Conservation (phyloP, 2,797 vertebrate genomes). For the Sebastiscus tertius region DNA sequence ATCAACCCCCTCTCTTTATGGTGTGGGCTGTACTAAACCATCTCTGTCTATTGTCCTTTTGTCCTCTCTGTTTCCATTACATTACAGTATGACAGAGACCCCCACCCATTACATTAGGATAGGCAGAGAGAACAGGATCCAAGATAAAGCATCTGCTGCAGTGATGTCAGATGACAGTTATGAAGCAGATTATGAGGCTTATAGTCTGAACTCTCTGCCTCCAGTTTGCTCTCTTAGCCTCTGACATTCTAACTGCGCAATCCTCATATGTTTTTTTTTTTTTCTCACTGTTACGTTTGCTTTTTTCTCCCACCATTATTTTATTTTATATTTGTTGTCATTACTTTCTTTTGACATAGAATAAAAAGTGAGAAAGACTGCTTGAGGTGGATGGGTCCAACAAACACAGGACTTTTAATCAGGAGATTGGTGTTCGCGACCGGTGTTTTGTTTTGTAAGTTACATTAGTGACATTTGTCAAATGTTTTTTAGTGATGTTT, state of each 20-base stretch:
- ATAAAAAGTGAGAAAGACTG: too few relatives aligned
- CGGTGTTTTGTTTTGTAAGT: too few relatives aligned
- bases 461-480: too few relatives aligned
- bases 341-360: not conserved
- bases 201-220: constrained; percentile 46
- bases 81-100: constrained; percentile 41
- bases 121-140: constrained; percentile 35
- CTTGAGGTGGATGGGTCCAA: too few relatives aligned
- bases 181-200: constrained; percentile 66
- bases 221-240: constrained; percentile 42
- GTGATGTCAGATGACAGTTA: constrained; percentile 73
- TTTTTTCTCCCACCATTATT: not conserved
- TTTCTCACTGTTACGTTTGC: not conserved
- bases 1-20: not conserved
- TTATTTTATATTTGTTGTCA: not conserved
- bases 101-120: constrained; percentile 35
- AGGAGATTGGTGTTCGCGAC: too few relatives aligned
- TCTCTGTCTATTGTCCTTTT: not conserved
- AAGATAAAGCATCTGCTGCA: constrained; percentile 64
- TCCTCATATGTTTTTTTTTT: not conserved
- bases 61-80: constrained; percentile 39
- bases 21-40: not conserved
- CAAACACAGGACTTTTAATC: too few relatives aligned
- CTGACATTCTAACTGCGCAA: constrained; percentile 22
- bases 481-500: fast-evolving